A percentile compares a stretch with the other conserved stretches of the same genome.
These are phyloP conservation scores for Tetragonula carbonaria DNA, from an alignment of 2,888 invertebrate species.

Conservation along the genomic window DNA sequence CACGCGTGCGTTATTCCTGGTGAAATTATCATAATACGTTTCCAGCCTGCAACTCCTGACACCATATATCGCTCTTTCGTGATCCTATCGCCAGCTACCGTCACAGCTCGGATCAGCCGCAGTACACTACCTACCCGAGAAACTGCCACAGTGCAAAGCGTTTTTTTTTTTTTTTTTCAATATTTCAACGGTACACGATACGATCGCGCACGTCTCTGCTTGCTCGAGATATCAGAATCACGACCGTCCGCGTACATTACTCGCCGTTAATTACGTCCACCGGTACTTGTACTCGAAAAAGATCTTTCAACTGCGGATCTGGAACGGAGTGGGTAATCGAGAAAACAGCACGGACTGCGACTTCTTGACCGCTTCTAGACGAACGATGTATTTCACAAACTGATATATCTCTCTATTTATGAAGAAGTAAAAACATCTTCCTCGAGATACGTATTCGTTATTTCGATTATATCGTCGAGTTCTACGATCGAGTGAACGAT, in stretches of 20 bases:
- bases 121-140: background rate
- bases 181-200: conserved; percentile 24
- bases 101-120: conserved; percentile 19
- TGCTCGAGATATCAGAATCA: conserved; percentile 44
- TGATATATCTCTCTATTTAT: background rate
- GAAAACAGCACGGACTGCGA: background rate
- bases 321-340: conserved; percentile 1
- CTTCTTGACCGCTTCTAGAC: background rate
- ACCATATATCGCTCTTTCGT: conserved; percentile 12
- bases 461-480: background rate
- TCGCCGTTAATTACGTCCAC: conserved; percentile 30
- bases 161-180: conserved; percentile 26
- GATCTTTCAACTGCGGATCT: background rate
- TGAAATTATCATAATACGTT: conserved; percentile 52
- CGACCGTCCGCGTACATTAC: conserved; percentile 21
- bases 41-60: conserved; percentile 21
- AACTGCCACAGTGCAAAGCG: conserved; percentile 7
- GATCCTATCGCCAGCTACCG: conserved; percentile 43
- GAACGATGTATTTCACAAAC: background rate
- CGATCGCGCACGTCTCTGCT: conserved; percentile 38
- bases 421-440: too few species aligned
- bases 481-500: background rate
- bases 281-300: background rate
- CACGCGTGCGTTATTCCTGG: background rate
- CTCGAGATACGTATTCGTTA: background rate